These are phyloP conservation scores for Ctenosaura bakeri DNA, from an alignment of 2,797 vertebrate species.

Conservation along the genomic window DNA sequence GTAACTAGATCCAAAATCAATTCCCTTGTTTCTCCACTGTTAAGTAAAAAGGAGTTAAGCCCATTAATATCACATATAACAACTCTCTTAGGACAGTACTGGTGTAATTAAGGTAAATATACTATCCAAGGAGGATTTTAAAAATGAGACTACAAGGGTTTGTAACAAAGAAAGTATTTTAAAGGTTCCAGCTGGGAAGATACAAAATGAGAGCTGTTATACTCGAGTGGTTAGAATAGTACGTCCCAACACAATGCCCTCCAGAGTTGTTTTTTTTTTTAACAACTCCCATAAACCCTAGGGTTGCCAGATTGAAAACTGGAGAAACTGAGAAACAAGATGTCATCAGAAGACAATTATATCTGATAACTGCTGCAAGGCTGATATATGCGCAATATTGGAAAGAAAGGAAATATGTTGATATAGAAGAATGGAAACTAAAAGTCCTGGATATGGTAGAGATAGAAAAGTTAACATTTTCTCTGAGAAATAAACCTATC, in stretches of 20 bases:
- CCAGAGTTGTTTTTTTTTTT: not conserved
- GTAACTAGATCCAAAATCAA: slow-evolving; percentile 14
- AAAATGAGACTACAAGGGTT: slow-evolving; percentile 34
- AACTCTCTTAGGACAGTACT: slow-evolving; percentile 17
- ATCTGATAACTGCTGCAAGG: no score
- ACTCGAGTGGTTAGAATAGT: not conserved
- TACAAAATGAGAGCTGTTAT: not conserved
- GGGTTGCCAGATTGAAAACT: no score
- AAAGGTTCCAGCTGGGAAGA: slow-evolving; percentile 35
- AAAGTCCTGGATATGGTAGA: no score
- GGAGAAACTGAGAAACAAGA: no score
- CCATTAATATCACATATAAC: slow-evolving; percentile 14
- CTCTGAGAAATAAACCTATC: no score
- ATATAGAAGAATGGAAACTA: no score
- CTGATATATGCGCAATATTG: no score
- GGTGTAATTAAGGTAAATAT: slow-evolving; percentile 14
- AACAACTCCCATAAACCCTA: not conserved
- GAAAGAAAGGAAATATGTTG: no score
- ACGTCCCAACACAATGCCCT: not conserved
- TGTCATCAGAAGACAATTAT: no score
- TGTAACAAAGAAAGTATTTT: not conserved
- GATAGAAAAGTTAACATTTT: no score
- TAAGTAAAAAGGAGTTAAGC: slow-evolving; percentile 36
- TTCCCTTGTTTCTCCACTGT: slow-evolving; percentile 1
- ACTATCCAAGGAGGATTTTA: not conserved